Base-by-base conservation (phyloP, 1,140 invertebrate genomes). In the Vanessa tameamea region DNA sequence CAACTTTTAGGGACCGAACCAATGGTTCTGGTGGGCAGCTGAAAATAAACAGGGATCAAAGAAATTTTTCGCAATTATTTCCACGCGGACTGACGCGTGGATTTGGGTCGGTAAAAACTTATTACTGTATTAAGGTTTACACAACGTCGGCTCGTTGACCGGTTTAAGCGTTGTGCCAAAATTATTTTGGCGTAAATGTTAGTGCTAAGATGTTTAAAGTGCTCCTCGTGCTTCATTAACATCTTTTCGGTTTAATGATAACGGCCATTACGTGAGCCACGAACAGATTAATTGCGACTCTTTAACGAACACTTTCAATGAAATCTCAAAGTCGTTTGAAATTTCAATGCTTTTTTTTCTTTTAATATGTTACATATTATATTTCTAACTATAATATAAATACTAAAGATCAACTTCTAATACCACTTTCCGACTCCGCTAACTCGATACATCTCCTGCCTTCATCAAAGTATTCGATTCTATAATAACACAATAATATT, bases 1-100 rank as follows among this genome's bases (percentile, higher is more conserved):
- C 61, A 77, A 84, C 64, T 84, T 83, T 70, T 37, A 75, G 76
- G 68, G 74, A 51, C 51, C 67, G 59, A 68, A 64, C 66, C 43
- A 50, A 78, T 64, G 65, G 73, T 71, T 65, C 73, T 55, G 37
- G 7, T 43, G 37, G 9, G 37, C 77, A 76, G 63, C 75, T 76
- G 76, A 77, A 81, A 83, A 83, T 84, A 82, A 81, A 78, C 79
- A 81, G 76, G 75, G 77, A 73, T 77, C 73, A 76, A 72, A 69
- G 47, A 75, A 72, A 78, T 80, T 78, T 76, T 73, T 75, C 23
- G 64, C 64, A 77, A 81, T 79, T 76, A 79, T 70, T 75, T 78
- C 72, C 73, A 47, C 48, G 55, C 71, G 67, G 64, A 67, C 61
- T 72, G 68, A 53, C 78, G 37, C 72, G 67, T 69, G 63, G 12